Base-by-base conservation (phyloP, 2,113 vertebrate species). In the Mus pahari region DNA sequence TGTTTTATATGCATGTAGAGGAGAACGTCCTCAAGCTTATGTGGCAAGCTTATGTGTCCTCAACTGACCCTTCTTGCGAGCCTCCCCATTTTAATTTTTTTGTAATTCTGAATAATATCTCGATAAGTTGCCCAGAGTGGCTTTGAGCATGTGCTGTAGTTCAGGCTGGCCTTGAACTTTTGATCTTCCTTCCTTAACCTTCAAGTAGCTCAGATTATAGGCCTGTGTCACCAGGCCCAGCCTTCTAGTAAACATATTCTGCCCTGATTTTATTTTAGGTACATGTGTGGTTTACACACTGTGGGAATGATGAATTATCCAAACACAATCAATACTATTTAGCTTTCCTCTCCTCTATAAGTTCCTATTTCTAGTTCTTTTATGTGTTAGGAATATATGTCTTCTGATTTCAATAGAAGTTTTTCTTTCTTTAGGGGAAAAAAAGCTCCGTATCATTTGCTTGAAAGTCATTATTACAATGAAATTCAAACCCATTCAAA, bases 381-480 rank as follows among this genome's bases (percentile, higher is more conserved):
- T 39, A 91, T 78, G 50, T 86, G 45, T 84, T 45, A 89, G 39
- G 13, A 77, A 66, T 86, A 92, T 26, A 77, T 9, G 74, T 42
- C 78, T 95, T 95, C 71, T 78, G 83, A 92, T 95, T 94, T 93
- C 36, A 71, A 74, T 55, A 83, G 78, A 89, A 4, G 9, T 39
- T 94, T 92, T 93, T 89, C 60, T 95, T 28, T 60, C 60, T 89
- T 95, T 48, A 78, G 60, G n/a, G 33, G 10, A 81, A 81, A 70
- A 94, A 53, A 20, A 71, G 14, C 20, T 5, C 22, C 0, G 60
- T 66, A 10, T 77, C 82, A 73, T 94, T 97, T 97, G 90, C 83
- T 93, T 93, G 82, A 92, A 95, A 75, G 81, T 90, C 93, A 95
- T 73, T 91, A 94, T 78, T 94, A 95, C 93, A 94, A 83, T 83